These are phyloP conservation scores for Colletes gigas DNA, from an alignment of 1,140 invertebrate species.

Conservation along the genomic window DNA sequence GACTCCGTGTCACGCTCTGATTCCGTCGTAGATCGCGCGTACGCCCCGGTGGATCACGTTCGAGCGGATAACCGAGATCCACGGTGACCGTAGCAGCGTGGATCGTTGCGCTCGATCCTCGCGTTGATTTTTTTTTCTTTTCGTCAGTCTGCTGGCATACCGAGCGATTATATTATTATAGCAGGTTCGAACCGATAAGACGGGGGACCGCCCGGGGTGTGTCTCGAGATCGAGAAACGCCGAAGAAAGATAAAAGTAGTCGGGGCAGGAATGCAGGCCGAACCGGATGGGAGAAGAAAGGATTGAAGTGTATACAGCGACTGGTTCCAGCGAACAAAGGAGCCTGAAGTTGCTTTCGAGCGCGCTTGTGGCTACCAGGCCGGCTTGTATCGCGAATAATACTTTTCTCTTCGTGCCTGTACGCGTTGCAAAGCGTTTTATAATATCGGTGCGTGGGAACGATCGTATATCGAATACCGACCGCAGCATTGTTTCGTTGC, in stretches of 20 bases:
- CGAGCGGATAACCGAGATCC: neutral
- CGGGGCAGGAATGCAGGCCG: constrained; percentile 17
- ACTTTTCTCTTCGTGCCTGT: neutral
- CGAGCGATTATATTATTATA: constrained; percentile 27
- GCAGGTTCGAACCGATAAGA: constrained; percentile 4
- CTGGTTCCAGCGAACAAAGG: constrained; percentile 1
- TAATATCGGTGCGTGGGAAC: too few species aligned
- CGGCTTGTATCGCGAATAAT: neutral
- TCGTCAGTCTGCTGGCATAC: neutral
- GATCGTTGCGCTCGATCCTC: constrained; percentile 11
- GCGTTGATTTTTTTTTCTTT: too few species aligned
- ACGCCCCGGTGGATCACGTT: neutral
- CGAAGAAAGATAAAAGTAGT: constrained; percentile 28
- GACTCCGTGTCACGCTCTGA: constrained; percentile 28
- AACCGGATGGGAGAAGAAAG: constrained; percentile 44
- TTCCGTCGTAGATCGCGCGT: neutral
- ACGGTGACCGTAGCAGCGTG: neutral
- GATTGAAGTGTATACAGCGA: neutral
- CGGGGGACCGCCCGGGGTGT: neutral
- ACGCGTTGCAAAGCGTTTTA: neutral
- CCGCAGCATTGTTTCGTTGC: too few species aligned
- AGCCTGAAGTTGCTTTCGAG: neutral
- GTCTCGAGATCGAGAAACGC: constrained; percentile 25
- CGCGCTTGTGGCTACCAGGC: neutral
- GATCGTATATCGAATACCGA: too few species aligned